Evolutionary conservation across 2,888 invertebrate species (phyloP), one percentile per base, ranked within the genome.

Genomic region (Frankliniella fusca): DNA sequence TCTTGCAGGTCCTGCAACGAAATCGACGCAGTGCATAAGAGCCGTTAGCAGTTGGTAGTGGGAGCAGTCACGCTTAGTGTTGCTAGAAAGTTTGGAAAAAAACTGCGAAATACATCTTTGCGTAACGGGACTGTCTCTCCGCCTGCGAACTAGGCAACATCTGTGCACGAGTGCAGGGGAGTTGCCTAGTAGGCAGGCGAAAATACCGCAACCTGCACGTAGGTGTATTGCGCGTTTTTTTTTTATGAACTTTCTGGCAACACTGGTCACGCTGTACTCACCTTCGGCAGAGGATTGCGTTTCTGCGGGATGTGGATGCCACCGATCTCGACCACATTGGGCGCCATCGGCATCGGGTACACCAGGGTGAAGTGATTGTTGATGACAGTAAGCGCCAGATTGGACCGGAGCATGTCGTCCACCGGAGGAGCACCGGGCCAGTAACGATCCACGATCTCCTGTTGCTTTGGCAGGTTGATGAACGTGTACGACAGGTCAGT

Each of bases 251-350:
- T 80, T 80, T 48, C 1, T 38, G 54, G 54, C 7, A n/a, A 12
- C 54, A 2, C 54, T 38, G 38, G 38, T 38, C 61, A 7, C 12
- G 20, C 0, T 1, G 11, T 3, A 18, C 61, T 8, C 27, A 76
- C 70, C 70, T 76, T 76, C 23, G 70, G 70, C 23, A 76, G 70
- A 12, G 70, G 23, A 11, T 23, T 76, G 70, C 23, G 70, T 10
- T 76, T 76, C 23, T 76, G 28, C 11, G 61, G n/a, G 81, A 81
- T 81, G 81, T 81, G 81, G 61, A 81, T 20, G 70, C 70, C 70
- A 10, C 70, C 70, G 27, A 76, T 76, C 70, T 76, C 70, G 23
- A 76, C 23, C 3, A 76, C 70, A 27, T 23, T 76, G 27, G 70
- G 70, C 10, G 70, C 23, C 70, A 76, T 76, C 23, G 70, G 70